Percentiles rank a stretch among this genome's conserved stretches.
Evolutionary conservation across 1,140 invertebrate genomes (phyloP).

Genomic region (Psix sp.): DNA sequence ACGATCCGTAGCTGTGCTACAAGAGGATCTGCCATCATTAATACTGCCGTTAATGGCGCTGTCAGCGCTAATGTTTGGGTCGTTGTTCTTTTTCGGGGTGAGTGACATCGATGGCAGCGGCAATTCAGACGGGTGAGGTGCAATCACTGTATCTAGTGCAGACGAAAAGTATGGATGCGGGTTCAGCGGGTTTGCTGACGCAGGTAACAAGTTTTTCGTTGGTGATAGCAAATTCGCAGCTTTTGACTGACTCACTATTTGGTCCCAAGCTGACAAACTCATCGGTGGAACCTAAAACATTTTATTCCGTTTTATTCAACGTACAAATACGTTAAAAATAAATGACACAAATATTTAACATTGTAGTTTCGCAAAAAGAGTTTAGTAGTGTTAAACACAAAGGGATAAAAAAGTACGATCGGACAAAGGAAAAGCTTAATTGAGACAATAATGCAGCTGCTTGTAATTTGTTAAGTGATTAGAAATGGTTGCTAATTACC

Average conservation of each 20-base stretch:
- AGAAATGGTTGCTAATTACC: too few species aligned
- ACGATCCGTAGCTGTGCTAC: slow-evolving; percentile 25
- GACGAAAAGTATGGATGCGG: slow-evolving; percentile 68
- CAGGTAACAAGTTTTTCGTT: slow-evolving; percentile 70
- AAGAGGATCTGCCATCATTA: slow-evolving; percentile 30
- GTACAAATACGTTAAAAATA: slow-evolving; percentile 7
- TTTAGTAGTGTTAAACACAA: not conserved
- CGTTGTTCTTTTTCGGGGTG: slow-evolving; percentile 65
- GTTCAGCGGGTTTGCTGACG: slow-evolving; percentile 72
- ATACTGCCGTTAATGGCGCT: slow-evolving; percentile 40
- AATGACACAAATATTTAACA: slow-evolving; percentile 9
- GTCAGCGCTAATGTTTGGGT: slow-evolving; percentile 30
- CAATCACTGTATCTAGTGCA: slow-evolving; percentile 65
- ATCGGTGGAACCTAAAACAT: slow-evolving; percentile 67
- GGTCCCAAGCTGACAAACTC: slow-evolving; percentile 66
- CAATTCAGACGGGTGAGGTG: slow-evolving; percentile 74
- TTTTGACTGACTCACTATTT: slow-evolving; percentile 55
- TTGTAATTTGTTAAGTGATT: too few species aligned
- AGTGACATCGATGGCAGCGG: slow-evolving; percentile 71
- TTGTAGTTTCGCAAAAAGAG: not conserved
- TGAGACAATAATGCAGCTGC: too few species aligned
- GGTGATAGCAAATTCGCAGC: slow-evolving; percentile 70
- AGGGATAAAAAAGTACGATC: slow-evolving; percentile 5
- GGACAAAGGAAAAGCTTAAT: slow-evolving; percentile 1
- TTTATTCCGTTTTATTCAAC: too few species aligned